Evolutionary conservation across 2,797 vertebrate genomes (phyloP), one percentile per base, ranked within the genome.

Genomic region (Poecilia velifera): DNA sequence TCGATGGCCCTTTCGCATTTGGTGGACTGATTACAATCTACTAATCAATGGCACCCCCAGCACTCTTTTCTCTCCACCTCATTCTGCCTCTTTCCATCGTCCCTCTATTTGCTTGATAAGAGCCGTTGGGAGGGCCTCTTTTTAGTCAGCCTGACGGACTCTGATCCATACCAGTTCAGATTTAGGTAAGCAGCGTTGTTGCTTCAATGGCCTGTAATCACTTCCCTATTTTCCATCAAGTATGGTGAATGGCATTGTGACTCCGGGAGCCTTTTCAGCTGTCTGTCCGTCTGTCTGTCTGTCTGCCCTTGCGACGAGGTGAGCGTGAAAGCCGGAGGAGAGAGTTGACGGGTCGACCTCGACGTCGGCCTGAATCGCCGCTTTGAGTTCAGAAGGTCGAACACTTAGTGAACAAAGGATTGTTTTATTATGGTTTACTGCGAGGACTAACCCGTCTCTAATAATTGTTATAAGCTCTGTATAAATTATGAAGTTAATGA

Each of bases 11-110:
- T 93, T 94, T 93, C 93, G 93, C 93, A 93, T 95, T 96, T 91
- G 87, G 90, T 93, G 95, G 93, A 95, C 97, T 97, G 97, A 97
- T 97, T 97, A 97, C 96, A 97, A 98, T 98, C 97, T 97, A 96
- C 97, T 97, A 97, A 97, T 98, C 97, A 97, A 97, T 96, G 96
- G 96, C 93, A 93, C 95, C 95, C 92, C 92, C 91, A 93, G 94
- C 95, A 86, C 94, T 96, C 94, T 94, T 96, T 96, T 95, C 92
- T 91, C 88, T 92, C 85, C 77, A 72, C 73, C 85, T 89, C 84
- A 82, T 88, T 89, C 87, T 89, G 87, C 84, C 82, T 74, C 84
- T 82, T 80, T 73, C 79, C 70, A n/a, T 82, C 83, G 86, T 81
- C 87, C 82, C 88, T 93, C 90, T 86, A 87, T 94, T 93, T 94